Conservation (phyloP, 2,888 invertebrate genomes). For the Galeopsomyia nigrocyanea region DNA sequence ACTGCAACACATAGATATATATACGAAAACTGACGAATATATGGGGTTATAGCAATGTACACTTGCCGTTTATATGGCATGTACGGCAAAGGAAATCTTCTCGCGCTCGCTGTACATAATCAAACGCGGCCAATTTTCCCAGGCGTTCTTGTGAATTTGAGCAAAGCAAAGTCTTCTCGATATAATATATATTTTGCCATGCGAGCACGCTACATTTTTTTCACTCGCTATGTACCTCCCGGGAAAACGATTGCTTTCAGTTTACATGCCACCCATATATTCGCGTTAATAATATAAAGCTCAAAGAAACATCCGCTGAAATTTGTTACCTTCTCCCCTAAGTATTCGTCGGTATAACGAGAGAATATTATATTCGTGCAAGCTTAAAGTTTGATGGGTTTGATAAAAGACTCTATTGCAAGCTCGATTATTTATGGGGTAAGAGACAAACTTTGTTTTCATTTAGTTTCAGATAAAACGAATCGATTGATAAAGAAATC, state of each 20-base stretch:
- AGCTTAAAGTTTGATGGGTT: constrained; percentile 1
- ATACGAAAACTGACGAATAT: no score
- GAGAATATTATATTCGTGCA: constrained; percentile 20
- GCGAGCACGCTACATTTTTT: neutral
- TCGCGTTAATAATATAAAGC: neutral
- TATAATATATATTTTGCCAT: neutral
- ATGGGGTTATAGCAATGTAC: no score
- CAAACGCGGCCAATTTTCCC: constrained; percentile 23
- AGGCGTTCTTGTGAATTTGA: constrained; percentile 30
- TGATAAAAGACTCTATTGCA: constrained; percentile 12
- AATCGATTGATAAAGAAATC: no score
- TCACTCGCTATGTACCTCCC: no score
- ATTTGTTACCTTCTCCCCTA: neutral
- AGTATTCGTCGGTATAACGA: constrained; percentile 19
- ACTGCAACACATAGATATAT: no score
- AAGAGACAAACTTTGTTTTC: constrained; percentile 12
- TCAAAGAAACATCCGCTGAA: constrained; percentile 24
- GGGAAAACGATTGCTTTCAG: constrained; percentile 19
- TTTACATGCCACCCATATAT: constrained; percentile 16
- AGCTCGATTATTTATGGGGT: constrained; percentile 16
- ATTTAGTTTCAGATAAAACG: neutral
- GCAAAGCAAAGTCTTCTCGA: constrained; percentile 5
- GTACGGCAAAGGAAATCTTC: no score
- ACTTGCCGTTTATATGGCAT: no score
- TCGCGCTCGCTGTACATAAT: no score